Base-by-base conservation (phyloP, 2,113 vertebrate species). In the Hemicordylus capensis region DNA sequence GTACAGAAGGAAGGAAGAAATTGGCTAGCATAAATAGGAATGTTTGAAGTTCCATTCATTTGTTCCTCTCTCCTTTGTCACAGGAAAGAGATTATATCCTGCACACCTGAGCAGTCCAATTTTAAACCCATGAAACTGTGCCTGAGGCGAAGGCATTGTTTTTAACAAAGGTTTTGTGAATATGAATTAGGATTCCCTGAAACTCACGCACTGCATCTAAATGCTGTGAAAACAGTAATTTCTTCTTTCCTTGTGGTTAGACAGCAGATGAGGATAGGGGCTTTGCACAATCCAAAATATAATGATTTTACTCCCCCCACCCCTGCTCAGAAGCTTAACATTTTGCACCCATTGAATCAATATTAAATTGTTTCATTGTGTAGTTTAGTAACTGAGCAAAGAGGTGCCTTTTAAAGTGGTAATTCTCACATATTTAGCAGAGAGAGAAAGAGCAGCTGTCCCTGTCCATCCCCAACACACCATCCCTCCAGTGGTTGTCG, bases 111-210 rank as follows among this genome's bases (percentile, higher is more conserved):
- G 15, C 8, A 86, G 17, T 80, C 56, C 76, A 80, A 73, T 63
- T 84, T 85, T 73, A 85, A 85, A 51, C 11, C 76, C 31, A 80
- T 84, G 76, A 80, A 85, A 73, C 44, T 39, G n/a, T 73, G 56
- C 84, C n/a, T 63, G 42, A 54, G 84, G 56, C 59, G 28, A 61
- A 72, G 17, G 42, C 42, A 42, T 46, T 80, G 24, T 48, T 80
- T 72, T 73, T 73, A 63, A 72, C 54, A 59, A 85, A 79, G 66
- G 31, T 56, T 39, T 79, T 80, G n/a, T 85, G 76, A 85, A 72
- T 70, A 54, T 79, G 66, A 85, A 85, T 85, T 72, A 79, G 67
- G 76, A 79, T 85, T 72, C 73, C n/a, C 66, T 79, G 56, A 72
- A 72, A 85, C 46, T 84, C 59, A 54, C 34, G 37, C 59, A 66